Base-by-base conservation (phyloP, 1,140 invertebrate species). In the Xylocopa sonorina region DNA sequence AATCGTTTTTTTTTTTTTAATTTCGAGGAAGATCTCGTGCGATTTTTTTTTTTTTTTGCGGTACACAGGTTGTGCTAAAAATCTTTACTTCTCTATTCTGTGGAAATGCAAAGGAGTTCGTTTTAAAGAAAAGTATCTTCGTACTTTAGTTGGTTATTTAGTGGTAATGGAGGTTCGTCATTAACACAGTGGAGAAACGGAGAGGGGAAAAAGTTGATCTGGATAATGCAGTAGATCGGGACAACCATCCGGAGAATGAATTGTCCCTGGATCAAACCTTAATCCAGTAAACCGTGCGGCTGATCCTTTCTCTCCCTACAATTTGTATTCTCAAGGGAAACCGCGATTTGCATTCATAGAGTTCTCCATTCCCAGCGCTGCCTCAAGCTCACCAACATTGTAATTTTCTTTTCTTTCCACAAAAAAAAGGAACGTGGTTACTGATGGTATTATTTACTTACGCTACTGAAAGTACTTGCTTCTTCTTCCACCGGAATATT, bases 251-350 rank as follows among this genome's bases (percentile, higher is more conserved):
- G 16, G 14, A 46, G 18, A 64, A 46, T n/a, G 62, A 41, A 64
- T 64, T 64, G 34, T 46, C 41, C n/a, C 16, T 46, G 62, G 62
- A 64, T 64, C 62, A 64, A 29, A 46, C 41, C 38, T 64, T 64
- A 64, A 46, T 64, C 41, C 41, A 64, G 41, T 64, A 46, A 64
- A 64, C 41, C 62, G 62, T 27, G 3, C 16, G 62, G 38, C 41
- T 64, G 41, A 62, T 62, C 34, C 58, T 46, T 64, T 46, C 29
- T 41, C 62, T 46, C 34, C 34, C 41, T 43, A 64, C 41, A 34
- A 46, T 46, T 64, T 64, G 62, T 62, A 62, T 62, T 62, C 58
- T 38, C 34, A 62, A 41, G 58, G 58, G 58, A 24, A 62, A 38
- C 32, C 16, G 58, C 34, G 58, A 38, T 62, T 62, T 62, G 32